Conservation (phyloP, 2,113 vertebrate species). For the Trematomus loennbergii region DNA sequence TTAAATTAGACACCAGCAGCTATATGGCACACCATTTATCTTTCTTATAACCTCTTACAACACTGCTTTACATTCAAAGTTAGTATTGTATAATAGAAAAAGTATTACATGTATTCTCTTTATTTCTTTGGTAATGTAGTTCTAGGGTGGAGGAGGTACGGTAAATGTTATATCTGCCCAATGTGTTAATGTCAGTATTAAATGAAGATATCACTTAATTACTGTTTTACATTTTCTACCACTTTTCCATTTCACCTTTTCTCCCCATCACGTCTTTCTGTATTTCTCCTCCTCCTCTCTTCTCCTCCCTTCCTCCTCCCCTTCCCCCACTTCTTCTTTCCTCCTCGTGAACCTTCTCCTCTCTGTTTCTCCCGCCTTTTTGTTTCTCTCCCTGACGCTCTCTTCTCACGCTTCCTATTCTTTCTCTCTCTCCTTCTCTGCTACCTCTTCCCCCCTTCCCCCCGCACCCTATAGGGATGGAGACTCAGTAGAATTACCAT, state of each 20-base stretch:
- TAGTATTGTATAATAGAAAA: neutral
- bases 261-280: neutral
- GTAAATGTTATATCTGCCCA: neutral
- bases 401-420: neutral
- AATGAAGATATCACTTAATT: slow-evolving; percentile 1
- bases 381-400: neutral
- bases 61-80: neutral
- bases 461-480: slow-evolving; percentile 66
- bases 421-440: slow-evolving; percentile 7
- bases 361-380: slow-evolving; percentile 3
- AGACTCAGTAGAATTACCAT: slow-evolving; percentile 78
- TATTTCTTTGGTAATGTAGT: neutral
- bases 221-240: neutral
- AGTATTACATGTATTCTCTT: neutral
- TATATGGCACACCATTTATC: neutral
- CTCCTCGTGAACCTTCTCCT: neutral
- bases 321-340: neutral
- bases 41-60: neutral
- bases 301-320: neutral
- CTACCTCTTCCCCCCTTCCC: neutral
- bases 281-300: neutral
- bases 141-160: neutral
- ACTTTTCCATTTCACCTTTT: neutral
- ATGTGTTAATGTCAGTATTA: neutral
- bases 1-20: neutral